phyloP scores from a whole-genome alignment of 2,797 vertebrate species.

The Aplochiton taeniatus region DNA sequence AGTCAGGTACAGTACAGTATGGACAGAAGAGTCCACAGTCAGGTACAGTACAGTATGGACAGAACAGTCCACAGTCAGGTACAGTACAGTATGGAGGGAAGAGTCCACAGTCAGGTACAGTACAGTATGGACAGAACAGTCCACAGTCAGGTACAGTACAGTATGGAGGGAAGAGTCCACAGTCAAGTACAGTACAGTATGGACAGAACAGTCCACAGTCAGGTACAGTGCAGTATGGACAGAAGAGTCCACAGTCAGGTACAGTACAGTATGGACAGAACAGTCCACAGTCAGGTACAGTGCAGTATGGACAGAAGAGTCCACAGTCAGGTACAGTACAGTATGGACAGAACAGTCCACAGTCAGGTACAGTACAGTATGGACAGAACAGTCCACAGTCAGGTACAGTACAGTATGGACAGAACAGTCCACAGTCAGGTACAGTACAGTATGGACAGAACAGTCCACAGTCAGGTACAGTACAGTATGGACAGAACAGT shows the following conservation, averaged over 20 bases:
- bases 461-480: conserved; percentile 12
- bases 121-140: conserved; percentile 32
- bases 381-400: conserved; percentile 34
- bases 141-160: conserved; percentile 11
- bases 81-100: conserved; percentile 23
- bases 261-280: conserved; percentile 31
- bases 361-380: conserved; percentile 9
- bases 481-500: conserved; percentile 32
- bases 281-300: conserved; percentile 12
- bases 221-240: conserved; percentile 16
- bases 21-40: conserved; percentile 35
- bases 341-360: conserved; percentile 33
- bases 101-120: conserved; percentile 12
- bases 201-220: conserved; percentile 34
- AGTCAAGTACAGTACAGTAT: conserved; percentile 8
- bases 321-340: conserved; percentile 11
- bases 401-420: conserved; percentile 17
- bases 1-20: conserved; percentile 9
- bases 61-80: conserved; percentile 31
- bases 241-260: conserved; percentile 31
- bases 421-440: conserved; percentile 31
- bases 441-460: conserved; percentile 31
- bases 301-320: conserved; percentile 31
- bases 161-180: conserved; percentile 27
- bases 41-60: conserved; percentile 17